Evolutionary conservation across 1,140 invertebrate species (phyloP).

Genomic region (Pectinophora gossypiella): DNA sequence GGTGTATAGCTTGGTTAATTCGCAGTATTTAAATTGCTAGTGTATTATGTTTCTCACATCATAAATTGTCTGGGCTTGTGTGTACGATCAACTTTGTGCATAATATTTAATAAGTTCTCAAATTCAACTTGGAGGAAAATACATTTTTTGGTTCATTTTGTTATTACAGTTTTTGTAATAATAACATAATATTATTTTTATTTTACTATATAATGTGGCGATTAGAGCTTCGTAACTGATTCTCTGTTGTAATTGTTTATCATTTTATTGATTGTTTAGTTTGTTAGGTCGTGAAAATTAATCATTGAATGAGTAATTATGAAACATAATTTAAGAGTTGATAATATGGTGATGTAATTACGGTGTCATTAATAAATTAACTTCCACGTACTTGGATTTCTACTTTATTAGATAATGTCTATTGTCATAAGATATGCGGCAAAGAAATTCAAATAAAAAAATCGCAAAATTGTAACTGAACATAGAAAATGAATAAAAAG

Average conservation of each 20-base stretch:
- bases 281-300: slow-evolving; percentile 50
- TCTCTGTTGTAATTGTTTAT: slow-evolving; percentile 50
- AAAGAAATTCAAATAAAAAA: slow-evolving; percentile 63
- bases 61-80: slow-evolving; percentile 30
- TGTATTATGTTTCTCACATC: slow-evolving; percentile 23
- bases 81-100: slow-evolving; percentile 48
- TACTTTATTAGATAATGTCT: slow-evolving; percentile 67
- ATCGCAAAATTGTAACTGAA: slow-evolving; percentile 70
- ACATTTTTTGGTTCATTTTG: slow-evolving; percentile 35
- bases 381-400: slow-evolving; percentile 67
- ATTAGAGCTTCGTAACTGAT: slow-evolving; percentile 38
- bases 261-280: slow-evolving; percentile 47
- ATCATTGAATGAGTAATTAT: slow-evolving; percentile 52
- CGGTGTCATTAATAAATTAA: slow-evolving; percentile 66
- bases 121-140: slow-evolving; percentile 24
- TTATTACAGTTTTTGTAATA: slow-evolving; percentile 32
- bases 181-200: slow-evolving; percentile 35
- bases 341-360: slow-evolving; percentile 55
- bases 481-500: slow-evolving; percentile 71
- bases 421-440: slow-evolving; percentile 60
- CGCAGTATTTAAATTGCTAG: slow-evolving; percentile 55
- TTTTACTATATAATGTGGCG: slow-evolving; percentile 28
- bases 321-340: slow-evolving; percentile 60
- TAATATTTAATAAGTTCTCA: slow-evolving; percentile 36
- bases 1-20: slow-evolving; percentile 20